Conservation (phyloP, 2,888 invertebrate species). For the Eretmocerus hayati region DNA sequence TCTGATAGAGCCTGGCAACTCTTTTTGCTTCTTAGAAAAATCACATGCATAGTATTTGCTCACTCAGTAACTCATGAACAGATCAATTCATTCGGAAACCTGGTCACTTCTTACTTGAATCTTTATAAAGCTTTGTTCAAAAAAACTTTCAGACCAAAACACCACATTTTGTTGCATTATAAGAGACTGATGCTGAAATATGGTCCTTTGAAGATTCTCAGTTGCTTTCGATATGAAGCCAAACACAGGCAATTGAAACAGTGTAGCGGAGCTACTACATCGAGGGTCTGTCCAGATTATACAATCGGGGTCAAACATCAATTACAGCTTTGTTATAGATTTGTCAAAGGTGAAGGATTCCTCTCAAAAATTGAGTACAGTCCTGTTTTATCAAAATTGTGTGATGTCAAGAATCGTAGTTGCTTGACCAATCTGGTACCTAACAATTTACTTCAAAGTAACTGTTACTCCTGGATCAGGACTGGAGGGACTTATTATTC, state of each 20-base stretch:
- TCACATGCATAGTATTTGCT: constrained; percentile 4
- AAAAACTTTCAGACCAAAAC: background rate
- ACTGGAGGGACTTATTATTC: background rate
- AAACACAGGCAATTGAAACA: background rate
- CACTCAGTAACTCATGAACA: background rate
- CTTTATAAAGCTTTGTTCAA: constrained; percentile 3
- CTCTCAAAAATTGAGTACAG: background rate
- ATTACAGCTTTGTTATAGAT: background rate
- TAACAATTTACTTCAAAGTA: background rate
- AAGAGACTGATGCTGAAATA: constrained; percentile 17
- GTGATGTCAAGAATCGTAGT: background rate
- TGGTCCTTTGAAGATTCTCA: constrained; percentile 23
- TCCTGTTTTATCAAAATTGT: background rate
- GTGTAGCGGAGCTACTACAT: background rate
- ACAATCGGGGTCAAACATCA: background rate
- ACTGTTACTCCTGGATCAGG: background rate
- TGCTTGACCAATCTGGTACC: background rate
- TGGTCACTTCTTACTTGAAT: constrained; percentile 7
- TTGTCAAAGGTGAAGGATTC: background rate
- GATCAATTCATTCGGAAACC: constrained; percentile 2
- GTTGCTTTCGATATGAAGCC: constrained; percentile 17
- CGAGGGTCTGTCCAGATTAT: background rate
- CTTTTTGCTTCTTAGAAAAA: constrained; percentile 12
- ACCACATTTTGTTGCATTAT: constrained; percentile 17
- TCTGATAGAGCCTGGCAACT: constrained; percentile 20